Evolutionary conservation across 2,888 invertebrate genomes (phyloP), one percentile per base, ranked within the genome.

Genomic region (Dynastes maya): DNA sequence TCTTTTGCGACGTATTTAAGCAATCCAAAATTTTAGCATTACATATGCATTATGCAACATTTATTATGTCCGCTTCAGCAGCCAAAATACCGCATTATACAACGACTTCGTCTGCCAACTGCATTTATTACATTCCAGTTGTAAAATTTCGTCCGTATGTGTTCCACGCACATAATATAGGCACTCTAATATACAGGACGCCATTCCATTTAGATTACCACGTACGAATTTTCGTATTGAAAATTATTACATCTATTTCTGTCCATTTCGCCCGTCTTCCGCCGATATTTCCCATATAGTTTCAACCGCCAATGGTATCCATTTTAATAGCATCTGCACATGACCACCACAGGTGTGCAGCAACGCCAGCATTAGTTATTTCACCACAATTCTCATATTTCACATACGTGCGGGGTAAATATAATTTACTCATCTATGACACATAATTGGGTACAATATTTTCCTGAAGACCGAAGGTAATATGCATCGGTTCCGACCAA

Each of bases 171-270:
- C 45, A 45, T 45, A 6, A 45, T 11, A 11, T 45, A 11, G 8
- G 9, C 45, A 11, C 32, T 5, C 5, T 37, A 45, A 45, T 45
- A 11, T 2, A 45, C 9, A 8, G 9, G 11, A 45, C 61, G 27
- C 40, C 45, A 40, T 61, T 74, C 72, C 45, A 74, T 74, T 74
- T 49, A 22, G 72, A 74, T 74, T 74, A 61, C 63, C 61, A 74
- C 13, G 72, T 63, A 40, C 27, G 61, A 29, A 16, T 74, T 58
- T 74, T 63, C 72, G 9, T 45, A 13, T 27, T 9, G 45, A 2
- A 40, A 72, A 72, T 72, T 72, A 72, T 45, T 72, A 29, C 61
- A 22, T 27, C 13, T 49, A 45, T 13, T 32, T 29, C 63, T 63
- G 55, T 11, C 45, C 0, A 55, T 13, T 32, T n/a, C 5, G 29